These are phyloP conservation scores for Malurus cyaneus DNA, from an alignment of 2,113 vertebrate species.

Conservation along the genomic window DNA sequence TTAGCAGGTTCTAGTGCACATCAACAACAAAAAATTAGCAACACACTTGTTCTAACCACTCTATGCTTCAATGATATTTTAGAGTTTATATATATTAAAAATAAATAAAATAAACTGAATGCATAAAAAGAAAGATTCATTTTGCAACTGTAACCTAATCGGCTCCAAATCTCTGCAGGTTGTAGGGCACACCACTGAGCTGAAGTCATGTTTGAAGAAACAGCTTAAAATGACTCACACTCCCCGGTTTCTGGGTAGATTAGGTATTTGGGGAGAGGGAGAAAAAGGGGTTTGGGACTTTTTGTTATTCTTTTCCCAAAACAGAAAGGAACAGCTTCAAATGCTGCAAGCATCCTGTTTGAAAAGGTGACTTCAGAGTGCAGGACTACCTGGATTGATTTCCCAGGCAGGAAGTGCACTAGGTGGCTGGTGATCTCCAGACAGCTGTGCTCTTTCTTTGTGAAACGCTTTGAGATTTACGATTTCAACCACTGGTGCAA, in stretches of 20 bases:
- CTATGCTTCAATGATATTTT: not conserved
- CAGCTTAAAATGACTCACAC: constrained; percentile 41
- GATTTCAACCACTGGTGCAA: not conserved
- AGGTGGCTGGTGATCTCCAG: not conserved
- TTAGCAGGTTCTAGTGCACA: not conserved
- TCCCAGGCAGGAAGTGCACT: not conserved
- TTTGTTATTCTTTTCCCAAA: not conserved
- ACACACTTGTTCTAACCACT: not conserved
- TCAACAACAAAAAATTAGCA: not conserved
- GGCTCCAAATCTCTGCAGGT: constrained; percentile 11
- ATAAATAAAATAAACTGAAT: not conserved
- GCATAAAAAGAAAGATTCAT: not conserved
- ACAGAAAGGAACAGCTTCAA: not conserved
- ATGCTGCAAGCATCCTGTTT: not conserved
- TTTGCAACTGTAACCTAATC: not conserved
- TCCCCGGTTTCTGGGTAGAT: constrained; percentile 20
- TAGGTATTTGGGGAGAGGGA: not conserved
- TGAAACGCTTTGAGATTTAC: not conserved
- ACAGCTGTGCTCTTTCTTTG: constrained; percentile 16
- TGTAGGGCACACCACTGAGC: constrained; percentile 23
- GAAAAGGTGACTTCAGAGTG: constrained; percentile 22
- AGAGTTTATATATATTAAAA: not conserved
- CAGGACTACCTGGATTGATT: constrained; percentile 40
- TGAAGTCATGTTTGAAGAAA: constrained; percentile 16
- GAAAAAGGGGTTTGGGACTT: not conserved